Base-by-base conservation (phyloP, 2,113 vertebrate species). In the Lanius ludovicianus region DNA sequence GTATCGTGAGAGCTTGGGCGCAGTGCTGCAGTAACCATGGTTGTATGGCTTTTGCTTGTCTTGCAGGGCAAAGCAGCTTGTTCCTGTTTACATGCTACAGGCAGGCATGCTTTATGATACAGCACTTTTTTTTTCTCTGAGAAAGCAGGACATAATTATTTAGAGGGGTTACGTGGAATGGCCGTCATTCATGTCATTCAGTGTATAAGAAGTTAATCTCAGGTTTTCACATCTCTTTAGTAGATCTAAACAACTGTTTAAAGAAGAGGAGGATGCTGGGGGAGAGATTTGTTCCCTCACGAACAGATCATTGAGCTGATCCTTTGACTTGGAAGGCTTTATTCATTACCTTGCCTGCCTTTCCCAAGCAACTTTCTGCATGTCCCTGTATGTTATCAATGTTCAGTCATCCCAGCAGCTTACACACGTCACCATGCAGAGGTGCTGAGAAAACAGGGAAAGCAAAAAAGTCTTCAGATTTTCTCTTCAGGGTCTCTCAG, bases 341-440 rank as follows among this genome's bases (percentile, higher is more conserved):
- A 47, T 59, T 28, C 71, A 15, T 88, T 86, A 65, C 63, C 35
- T 77, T 69, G 46, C 90, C 49, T 84, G 68, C 57, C 67, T 93
- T 92, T 96, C 67, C 63, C 21, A 39, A 88, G 75, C 85, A 92
- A 83, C 71, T 90, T 82, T 84, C 31, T 83, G 81, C 81, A 70
- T 81, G 63, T 77, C 59, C 42, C 56, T 85, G 21, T 70, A 47
- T 70, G 53, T 81, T 93, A 62, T 31, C 46, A 35, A 3, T 74
- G 42, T 88, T 89, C 62, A 81, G 59, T 81, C 57, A 87, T 78
- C 76, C 46, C 67, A 69, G 39, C 15, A 87, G 55, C 44, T 92
- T 85, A 53, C n/a, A 91, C 7, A 19, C 18, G 7, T 62, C 39
- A 41, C 44, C 71, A 62, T 56, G 49, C 70, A 69, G 65, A 71